Base-by-base conservation (phyloP, 2,113 vertebrate genomes). In the Podarcis muralis region DNA sequence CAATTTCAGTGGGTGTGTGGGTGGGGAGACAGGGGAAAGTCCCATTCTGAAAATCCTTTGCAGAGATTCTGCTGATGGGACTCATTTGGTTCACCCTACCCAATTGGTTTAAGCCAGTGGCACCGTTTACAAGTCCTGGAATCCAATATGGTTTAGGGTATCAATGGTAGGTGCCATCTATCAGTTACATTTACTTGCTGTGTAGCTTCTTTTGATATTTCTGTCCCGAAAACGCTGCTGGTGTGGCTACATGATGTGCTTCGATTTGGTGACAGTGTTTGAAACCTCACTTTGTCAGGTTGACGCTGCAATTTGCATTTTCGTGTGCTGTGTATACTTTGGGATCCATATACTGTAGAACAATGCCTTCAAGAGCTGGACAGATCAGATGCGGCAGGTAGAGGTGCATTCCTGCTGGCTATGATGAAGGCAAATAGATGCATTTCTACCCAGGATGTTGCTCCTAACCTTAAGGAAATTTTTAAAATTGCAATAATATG, bases 201-300 rank as follows among this genome's bases (percentile, higher is more conserved):
- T 68, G 59, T 22, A 80, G 30, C 23, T 37, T 35, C 65, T 57
- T 87, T 57, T 81, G 18, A 1, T 0, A 83, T 89, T 78, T 69
- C 7, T 7, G n/a, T 0, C 0, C 16, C 8, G 59, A 83, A 86
- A 88, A 69, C 72, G 0, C 43, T 48, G 62, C 27, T 82, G 32
- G 5, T 86, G 12, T 9, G 48, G 3, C 88, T 88, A 0, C 0
- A 72, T 68, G 80, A 1, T 35, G 37, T 15, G 2, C 2, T 84
- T 66, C 37, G 18, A 4, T 35, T 12, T 1, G 77, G 16, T 68
- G 9, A 1, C 40, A 0, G 66, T 35, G 27, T 8, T 68, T 25
- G 27, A 88, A 15, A 32, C 0, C 27, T 72, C 30, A 71, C 69
- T 18, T 77, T 81, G 65, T 86, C 22, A 83, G 87, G 23, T 83